These are phyloP conservation scores for Zonitis immaculata DNA, from an alignment of 2,888 invertebrate genomes.

Conservation along the genomic window DNA sequence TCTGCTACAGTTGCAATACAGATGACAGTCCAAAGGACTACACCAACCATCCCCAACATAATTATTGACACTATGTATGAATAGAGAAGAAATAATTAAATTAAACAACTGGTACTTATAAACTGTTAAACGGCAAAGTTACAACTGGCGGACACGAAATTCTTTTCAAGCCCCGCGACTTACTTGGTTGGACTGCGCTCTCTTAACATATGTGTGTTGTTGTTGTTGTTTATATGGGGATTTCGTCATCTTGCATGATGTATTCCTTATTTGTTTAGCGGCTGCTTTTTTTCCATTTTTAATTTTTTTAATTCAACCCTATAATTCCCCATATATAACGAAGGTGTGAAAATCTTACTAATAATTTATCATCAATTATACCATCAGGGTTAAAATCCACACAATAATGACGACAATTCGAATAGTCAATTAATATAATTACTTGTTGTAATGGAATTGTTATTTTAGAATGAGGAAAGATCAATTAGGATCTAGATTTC, in stretches of 20 bases:
- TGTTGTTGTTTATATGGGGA: conserved; percentile 27
- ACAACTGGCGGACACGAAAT: conserved; percentile 33
- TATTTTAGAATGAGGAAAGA: background rate
- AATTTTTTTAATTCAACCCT: no score
- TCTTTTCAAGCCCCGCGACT: conserved; percentile 23
- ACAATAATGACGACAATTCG: no score
- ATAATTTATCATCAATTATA: no score
- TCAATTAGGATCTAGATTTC: background rate
- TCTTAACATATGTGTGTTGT: background rate
- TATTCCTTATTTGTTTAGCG: conserved; percentile 32
- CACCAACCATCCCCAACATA: conserved; percentile 29
- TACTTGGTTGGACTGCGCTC: conserved; percentile 24
- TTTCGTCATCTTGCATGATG: conserved; percentile 28
- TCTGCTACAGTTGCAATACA: conserved; percentile 43
- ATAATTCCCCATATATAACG: no score
- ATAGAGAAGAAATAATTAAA: no score
- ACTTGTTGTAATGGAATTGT: background rate
- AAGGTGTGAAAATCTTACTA: no score
- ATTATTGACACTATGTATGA: no score
- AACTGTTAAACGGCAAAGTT: conserved; percentile 25
- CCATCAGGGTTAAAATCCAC: no score
- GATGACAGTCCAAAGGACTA: conserved; percentile 40
- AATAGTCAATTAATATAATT: background rate
- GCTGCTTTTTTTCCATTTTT: background rate
- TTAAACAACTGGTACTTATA: conserved; percentile 12